A percentile compares a stretch with the other conserved stretches of the same genome.
Evolutionary conservation across 2,797 vertebrate genomes (phyloP).

Genomic region (Sebastes melanostomus): DNA sequence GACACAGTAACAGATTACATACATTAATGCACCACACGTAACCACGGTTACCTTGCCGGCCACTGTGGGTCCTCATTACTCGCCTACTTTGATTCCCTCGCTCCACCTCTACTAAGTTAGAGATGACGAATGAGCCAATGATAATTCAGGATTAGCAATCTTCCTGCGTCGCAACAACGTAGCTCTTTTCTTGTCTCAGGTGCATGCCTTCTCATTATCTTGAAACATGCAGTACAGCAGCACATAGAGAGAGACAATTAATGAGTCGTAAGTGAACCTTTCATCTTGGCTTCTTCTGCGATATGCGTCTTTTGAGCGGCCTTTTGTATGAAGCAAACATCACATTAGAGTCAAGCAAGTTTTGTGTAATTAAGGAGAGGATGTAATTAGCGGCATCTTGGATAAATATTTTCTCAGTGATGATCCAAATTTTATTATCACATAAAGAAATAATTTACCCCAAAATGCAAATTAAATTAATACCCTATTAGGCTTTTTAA

Average conservation of each 20-base stretch:
- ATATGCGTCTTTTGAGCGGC: not conserved
- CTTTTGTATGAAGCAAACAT: slow-evolving; percentile 27
- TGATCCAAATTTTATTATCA: not conserved
- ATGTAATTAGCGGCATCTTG: slow-evolving; percentile 27
- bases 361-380: slow-evolving; percentile 27
- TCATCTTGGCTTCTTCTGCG: slow-evolving; percentile 19
- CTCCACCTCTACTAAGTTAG: slow-evolving; percentile 53
- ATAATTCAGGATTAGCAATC: slow-evolving; percentile 55
- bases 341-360: not conserved
- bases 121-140: slow-evolving; percentile 61
- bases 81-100: slow-evolving; percentile 46
- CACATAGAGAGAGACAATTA: slow-evolving; percentile 24
- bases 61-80: slow-evolving; percentile 67
- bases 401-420: slow-evolving; percentile 1
- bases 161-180: slow-evolving; percentile 12
- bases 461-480: not conserved
- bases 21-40: slow-evolving; percentile 76
- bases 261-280: slow-evolving; percentile 10
- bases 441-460: slow-evolving; percentile 8
- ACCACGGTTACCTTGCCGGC: slow-evolving; percentile 65
- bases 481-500: not conserved
- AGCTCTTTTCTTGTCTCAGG: not conserved
- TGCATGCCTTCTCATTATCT: slow-evolving; percentile 21
- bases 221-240: not conserved
- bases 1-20: slow-evolving; percentile 78